Conservation (phyloP, 2,113 vertebrate species). For the Cavia aperea region DNA sequence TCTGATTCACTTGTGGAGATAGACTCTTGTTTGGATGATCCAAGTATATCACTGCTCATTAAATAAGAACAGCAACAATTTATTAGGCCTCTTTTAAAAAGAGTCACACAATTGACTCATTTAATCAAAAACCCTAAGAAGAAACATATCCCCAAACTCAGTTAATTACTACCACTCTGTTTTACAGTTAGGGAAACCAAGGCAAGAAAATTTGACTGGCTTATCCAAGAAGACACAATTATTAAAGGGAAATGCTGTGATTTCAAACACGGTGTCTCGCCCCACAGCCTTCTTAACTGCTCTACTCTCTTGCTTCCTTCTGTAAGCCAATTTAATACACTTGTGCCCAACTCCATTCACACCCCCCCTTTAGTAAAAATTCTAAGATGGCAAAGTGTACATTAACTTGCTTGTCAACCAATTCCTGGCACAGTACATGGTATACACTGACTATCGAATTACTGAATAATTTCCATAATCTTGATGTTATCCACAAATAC, state of each 20-base stretch:
- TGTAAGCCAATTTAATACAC: background rate
- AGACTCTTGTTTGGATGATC: background rate
- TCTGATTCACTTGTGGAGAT: background rate
- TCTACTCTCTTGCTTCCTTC: background rate
- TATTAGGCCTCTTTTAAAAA: background rate
- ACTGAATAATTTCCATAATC: background rate
- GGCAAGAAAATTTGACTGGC: background rate
- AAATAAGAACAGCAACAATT: background rate
- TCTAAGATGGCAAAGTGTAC: background rate
- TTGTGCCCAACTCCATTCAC: background rate
- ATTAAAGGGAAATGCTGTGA: background rate
- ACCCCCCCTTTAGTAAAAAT: background rate
- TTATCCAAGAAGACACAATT: background rate
- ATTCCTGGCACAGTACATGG: background rate
- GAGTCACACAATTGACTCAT: background rate
- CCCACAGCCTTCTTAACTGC: background rate
- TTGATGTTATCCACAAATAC: background rate
- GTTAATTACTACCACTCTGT: background rate
- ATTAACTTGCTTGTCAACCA: background rate
- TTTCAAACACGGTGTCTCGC: background rate
- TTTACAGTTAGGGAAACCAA: conserved; percentile 7
- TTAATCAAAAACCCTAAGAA: background rate
- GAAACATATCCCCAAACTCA: background rate
- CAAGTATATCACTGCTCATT: background rate
- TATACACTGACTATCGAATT: background rate